Conservation (phyloP, 2,797 vertebrate species). For the Pseudopleuronectes americanus region DNA sequence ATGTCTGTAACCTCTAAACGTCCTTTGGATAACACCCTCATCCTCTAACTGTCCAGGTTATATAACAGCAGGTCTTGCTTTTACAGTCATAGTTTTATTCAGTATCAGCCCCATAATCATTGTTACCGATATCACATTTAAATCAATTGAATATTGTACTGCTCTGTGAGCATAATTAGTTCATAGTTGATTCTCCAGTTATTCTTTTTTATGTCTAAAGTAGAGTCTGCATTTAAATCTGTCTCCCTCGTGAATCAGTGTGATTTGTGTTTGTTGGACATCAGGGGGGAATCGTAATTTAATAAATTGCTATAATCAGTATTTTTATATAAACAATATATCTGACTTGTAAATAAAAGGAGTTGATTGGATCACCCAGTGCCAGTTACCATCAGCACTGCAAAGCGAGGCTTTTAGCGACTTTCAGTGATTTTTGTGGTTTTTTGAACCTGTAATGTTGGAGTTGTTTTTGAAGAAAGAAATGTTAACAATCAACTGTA, state of each 20-base stretch:
- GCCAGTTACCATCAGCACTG: too few relatives aligned
- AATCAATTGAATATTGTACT: slow-evolving; percentile 2
- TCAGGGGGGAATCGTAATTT: not conserved
- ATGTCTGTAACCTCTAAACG: slow-evolving; percentile 61
- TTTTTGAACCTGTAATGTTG: too few relatives aligned
- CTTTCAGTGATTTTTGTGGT: not conserved
- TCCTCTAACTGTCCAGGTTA: slow-evolving; percentile 57
- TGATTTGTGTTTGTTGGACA: not conserved
- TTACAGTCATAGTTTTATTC: slow-evolving; percentile 2
- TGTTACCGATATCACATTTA: slow-evolving; percentile 4
- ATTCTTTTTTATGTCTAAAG: slow-evolving; percentile 24
- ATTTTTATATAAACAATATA: not conserved
- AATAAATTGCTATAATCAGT: not conserved
- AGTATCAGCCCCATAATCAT: not conserved
- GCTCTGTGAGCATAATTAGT: slow-evolving; percentile 9
- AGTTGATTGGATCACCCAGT: not conserved
- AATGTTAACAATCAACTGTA: too few relatives aligned
- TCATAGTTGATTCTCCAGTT: slow-evolving; percentile 11
- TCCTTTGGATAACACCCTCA: slow-evolving; percentile 59
- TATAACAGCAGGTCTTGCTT: slow-evolving; percentile 23
- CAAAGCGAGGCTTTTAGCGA: too few relatives aligned
- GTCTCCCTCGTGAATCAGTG: slow-evolving; percentile 16
- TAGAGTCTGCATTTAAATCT: slow-evolving; percentile 22
- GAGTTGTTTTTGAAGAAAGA: too few relatives aligned
- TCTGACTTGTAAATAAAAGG: not conserved